phyloP scores from a whole-genome alignment of 2,888 invertebrate species.

The Pheosia tremula region DNA sequence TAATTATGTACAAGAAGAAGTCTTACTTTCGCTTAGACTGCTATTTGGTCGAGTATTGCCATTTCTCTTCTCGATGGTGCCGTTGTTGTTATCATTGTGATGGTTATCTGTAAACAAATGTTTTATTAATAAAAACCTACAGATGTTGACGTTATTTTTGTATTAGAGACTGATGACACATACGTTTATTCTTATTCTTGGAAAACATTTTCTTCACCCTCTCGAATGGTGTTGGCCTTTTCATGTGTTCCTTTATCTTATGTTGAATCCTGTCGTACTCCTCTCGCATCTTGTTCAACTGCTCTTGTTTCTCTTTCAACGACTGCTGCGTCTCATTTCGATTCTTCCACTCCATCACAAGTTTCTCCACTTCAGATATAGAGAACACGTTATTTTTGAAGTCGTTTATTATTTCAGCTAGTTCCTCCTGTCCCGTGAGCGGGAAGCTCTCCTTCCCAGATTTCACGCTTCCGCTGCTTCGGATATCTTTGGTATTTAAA shows the following conservation, averaged over 20 bases:
- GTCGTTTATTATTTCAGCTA: constrained; percentile 94
- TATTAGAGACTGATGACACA: constrained; percentile 33
- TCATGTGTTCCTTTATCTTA: constrained; percentile 89
- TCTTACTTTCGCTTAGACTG: constrained; percentile 79
- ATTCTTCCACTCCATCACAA: constrained; percentile 94
- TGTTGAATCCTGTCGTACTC: constrained; percentile 93
- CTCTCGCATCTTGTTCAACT: constrained; percentile 90
- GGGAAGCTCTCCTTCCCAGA: constrained; percentile 72
- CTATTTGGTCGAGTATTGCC: constrained; percentile 78
- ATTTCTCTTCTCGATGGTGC: constrained; percentile 75
- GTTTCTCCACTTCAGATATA: constrained; percentile 92
- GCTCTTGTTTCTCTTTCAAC: constrained; percentile 93
- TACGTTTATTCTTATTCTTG: constrained; percentile 84
- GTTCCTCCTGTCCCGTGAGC: constrained; percentile 88
- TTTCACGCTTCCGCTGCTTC: constrained; percentile 71
- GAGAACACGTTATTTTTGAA: constrained; percentile 95
- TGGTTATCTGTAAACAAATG: constrained; percentile 56
- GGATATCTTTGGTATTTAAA: constrained; percentile 70
- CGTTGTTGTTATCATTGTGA: constrained; percentile 54
- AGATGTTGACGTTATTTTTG: too few species aligned
- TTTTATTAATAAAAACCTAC: neutral
- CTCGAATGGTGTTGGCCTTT: constrained; percentile 92
- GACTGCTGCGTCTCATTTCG: constrained; percentile 95
- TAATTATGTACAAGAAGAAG: neutral
- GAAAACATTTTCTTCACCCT: constrained; percentile 90